phyloP scores from a whole-genome alignment of 2,113 vertebrate genomes.

The Microtus ochrogaster region DNA sequence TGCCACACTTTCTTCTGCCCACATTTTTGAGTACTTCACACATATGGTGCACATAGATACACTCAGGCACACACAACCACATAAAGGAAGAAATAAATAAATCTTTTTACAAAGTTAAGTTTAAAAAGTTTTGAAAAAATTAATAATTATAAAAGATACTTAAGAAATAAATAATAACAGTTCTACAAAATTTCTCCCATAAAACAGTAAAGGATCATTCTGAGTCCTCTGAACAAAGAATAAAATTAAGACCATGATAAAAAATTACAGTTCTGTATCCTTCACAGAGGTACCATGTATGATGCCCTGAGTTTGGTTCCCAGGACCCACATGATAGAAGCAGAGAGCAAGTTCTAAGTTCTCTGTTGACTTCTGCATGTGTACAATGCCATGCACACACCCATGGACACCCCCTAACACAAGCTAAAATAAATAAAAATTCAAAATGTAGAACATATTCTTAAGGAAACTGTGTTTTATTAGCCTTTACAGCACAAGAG shows the following conservation, averaged over 20 bases:
- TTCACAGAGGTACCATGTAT: neutral
- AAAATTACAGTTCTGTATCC: neutral
- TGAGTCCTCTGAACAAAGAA: neutral
- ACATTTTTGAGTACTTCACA: neutral
- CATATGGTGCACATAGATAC: neutral
- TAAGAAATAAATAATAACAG: neutral
- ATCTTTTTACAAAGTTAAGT: neutral
- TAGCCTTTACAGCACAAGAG: neutral
- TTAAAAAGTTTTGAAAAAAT: neutral
- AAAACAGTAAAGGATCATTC: neutral
- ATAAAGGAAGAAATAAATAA: neutral
- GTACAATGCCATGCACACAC: neutral
- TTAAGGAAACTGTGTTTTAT: neutral
- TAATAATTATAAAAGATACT: no score
- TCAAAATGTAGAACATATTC: neutral
- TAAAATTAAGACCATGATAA: neutral
- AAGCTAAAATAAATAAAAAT: neutral
- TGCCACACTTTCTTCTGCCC: accelerated
- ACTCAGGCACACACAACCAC: neutral
- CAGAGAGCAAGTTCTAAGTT: neutral
- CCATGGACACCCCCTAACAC: no score
- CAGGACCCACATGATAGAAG: neutral
- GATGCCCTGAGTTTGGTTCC: neutral
- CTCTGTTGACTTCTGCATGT: neutral
- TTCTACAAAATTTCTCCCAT: neutral